A percentile compares a stretch with the other conserved stretches of the same genome.
Evolutionary conservation across 2,113 vertebrate genomes (phyloP).

Genomic region (Tautogolabrus adspersus): DNA sequence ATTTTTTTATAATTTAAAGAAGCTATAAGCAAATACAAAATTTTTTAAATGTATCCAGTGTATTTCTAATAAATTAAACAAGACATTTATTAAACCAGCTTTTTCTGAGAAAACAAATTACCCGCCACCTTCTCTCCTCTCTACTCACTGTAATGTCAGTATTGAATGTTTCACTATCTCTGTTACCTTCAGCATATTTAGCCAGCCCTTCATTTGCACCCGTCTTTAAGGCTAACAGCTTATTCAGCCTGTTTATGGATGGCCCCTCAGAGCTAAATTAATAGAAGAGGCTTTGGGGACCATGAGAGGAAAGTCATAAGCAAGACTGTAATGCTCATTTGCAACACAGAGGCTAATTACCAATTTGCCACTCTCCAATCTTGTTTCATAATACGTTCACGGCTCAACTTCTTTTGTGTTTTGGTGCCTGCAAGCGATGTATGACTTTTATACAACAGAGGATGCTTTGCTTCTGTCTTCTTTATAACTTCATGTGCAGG

Average conservation of each 20-base stretch:
- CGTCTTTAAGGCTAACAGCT: constrained; percentile 80
- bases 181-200: constrained; percentile 77
- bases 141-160: constrained; percentile 46
- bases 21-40: too few relatives aligned
- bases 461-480: constrained; percentile 74
- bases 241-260: constrained; percentile 83
- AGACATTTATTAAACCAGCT: not conserved
- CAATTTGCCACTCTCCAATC: constrained; percentile 82
- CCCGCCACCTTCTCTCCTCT: constrained; percentile 23
- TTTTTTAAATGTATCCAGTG: too few relatives aligned
- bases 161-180: constrained; percentile 55
- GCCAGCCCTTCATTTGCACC: constrained; percentile 77
- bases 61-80: constrained; percentile 16
- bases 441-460: constrained; percentile 81
- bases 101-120: constrained; percentile 34
- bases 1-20: too few relatives aligned
- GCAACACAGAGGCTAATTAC: constrained; percentile 79
- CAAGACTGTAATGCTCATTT: constrained; percentile 81
- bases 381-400: constrained; percentile 78
- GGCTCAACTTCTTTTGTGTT: constrained; percentile 80
- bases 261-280: constrained; percentile 82
- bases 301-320: constrained; percentile 78
- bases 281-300: constrained; percentile 82
- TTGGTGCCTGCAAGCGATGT: constrained; percentile 75
- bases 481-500: constrained; percentile 66